phyloP scores from a whole-genome alignment of 2,888 invertebrate genomes.

The Sthenelais limicola region DNA sequence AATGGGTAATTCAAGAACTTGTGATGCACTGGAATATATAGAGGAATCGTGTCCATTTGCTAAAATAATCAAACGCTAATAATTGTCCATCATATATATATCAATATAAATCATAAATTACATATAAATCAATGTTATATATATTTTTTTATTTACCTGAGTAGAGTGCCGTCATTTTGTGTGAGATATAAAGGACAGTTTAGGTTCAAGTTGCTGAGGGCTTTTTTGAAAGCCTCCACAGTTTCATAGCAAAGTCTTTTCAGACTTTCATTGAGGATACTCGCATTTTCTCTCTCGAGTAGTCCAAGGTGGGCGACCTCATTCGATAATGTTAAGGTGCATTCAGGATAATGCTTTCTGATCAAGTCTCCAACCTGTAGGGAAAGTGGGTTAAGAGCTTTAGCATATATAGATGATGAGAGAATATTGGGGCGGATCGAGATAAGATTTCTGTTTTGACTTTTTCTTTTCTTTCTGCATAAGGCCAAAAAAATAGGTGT shows the following conservation, averaged over 20 bases:
- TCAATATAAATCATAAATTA: too few species aligned
- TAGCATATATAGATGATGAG: too few species aligned
- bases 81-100: too few species aligned
- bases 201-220: slow-evolving; percentile 57
- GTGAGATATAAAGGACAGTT: slow-evolving; percentile 66
- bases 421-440: too few species aligned
- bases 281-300: slow-evolving; percentile 68
- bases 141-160: too few species aligned
- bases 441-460: too few species aligned
- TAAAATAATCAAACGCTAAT: too few species aligned
- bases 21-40: slow-evolving; percentile 55
- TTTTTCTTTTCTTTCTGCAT: too few species aligned
- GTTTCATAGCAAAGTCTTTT: slow-evolving; percentile 61
- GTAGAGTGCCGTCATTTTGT: slow-evolving; percentile 69
- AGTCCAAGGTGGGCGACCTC: slow-evolving; percentile 65
- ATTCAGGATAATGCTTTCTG: slow-evolving; percentile 53
- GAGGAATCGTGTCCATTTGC: too few species aligned
- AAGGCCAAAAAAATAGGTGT: too few species aligned
- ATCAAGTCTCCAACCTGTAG: slow-evolving; percentile 54
- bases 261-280: slow-evolving; percentile 67
- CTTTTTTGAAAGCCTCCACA: slow-evolving; percentile 57
- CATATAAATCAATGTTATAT: too few species aligned
- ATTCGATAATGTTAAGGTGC: slow-evolving; percentile 62
- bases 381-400: neutral
- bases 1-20: slow-evolving; percentile 60